Evolutionary conservation across 2,888 invertebrate genomes (phyloP).

Genomic region (Sphecodes monilicornis): DNA sequence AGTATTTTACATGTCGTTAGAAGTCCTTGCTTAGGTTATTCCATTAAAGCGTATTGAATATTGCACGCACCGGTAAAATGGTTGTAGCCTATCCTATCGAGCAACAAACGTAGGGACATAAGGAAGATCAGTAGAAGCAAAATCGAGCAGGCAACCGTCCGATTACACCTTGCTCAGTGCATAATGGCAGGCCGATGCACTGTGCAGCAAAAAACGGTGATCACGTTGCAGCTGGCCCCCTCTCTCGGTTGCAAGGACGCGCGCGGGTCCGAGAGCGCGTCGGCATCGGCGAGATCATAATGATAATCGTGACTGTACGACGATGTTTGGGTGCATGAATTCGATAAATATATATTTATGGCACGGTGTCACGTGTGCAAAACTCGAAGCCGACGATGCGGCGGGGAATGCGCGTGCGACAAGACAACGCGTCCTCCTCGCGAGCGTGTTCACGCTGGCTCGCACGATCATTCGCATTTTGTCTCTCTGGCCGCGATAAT

Average conservation of each 20-base stretch:
- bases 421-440: background rate
- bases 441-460: background rate
- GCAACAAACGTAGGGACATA: background rate
- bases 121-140: background rate
- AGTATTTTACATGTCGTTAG: too few relatives aligned
- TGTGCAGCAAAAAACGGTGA: conserved; percentile 15
- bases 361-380: conserved; percentile 49
- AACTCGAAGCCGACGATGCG: background rate
- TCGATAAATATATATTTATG: conserved; percentile 56
- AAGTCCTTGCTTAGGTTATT: too few relatives aligned
- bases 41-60: too few relatives aligned
- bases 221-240: conserved; percentile 57
- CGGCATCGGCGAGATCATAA: conserved; percentile 50
- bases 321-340: conserved; percentile 55
- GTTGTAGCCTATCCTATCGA: background rate
- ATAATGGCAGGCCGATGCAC: background rate
- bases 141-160: background rate
- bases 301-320: conserved; percentile 45
- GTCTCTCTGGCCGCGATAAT: conserved; percentile 29
- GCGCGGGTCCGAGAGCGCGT: background rate
- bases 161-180: conserved; percentile 8
- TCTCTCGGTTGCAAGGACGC: conserved; percentile 33
- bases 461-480: conserved; percentile 33
- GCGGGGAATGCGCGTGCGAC: conserved; percentile 11
- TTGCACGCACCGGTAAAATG: background rate